phyloP scores from a whole-genome alignment of 2,113 vertebrate genomes.

The Microcebus jonahi region DNA sequence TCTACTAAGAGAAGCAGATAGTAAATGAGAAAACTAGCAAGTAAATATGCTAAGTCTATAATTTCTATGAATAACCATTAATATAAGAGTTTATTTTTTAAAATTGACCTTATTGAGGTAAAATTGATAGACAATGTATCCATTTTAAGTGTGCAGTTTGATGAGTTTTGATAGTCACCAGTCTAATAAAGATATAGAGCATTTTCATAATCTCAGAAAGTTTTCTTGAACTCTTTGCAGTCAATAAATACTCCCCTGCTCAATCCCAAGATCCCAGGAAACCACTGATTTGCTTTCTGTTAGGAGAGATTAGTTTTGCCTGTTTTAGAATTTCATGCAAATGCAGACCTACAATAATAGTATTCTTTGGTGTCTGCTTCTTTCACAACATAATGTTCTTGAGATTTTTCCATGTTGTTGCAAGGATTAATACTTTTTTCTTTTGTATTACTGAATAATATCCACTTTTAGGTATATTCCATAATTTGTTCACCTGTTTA shows the following conservation, averaged over 20 bases:
- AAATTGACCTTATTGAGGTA: neutral
- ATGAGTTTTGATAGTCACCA: neutral
- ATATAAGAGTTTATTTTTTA: neutral
- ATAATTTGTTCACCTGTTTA: neutral
- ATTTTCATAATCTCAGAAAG: neutral
- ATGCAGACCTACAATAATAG: neutral
- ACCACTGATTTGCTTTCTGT: neutral
- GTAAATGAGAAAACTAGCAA: constrained; percentile 13
- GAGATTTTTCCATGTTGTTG: neutral
- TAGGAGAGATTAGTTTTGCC: neutral
- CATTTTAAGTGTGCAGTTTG: neutral
- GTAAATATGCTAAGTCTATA: neutral
- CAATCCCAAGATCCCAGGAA: neutral
- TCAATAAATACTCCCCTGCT: neutral
- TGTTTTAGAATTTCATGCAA: neutral
- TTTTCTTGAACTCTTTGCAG: neutral
- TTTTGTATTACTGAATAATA: neutral
- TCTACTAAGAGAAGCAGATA: neutral
- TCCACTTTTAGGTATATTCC: neutral
- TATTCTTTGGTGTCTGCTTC: neutral
- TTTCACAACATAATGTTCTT: neutral
- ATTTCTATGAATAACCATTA: neutral
- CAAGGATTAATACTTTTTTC: neutral
- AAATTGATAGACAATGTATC: neutral
- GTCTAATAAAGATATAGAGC: neutral